Base-by-base conservation (phyloP, 2,888 invertebrate species). In the Elmis aenea region DNA sequence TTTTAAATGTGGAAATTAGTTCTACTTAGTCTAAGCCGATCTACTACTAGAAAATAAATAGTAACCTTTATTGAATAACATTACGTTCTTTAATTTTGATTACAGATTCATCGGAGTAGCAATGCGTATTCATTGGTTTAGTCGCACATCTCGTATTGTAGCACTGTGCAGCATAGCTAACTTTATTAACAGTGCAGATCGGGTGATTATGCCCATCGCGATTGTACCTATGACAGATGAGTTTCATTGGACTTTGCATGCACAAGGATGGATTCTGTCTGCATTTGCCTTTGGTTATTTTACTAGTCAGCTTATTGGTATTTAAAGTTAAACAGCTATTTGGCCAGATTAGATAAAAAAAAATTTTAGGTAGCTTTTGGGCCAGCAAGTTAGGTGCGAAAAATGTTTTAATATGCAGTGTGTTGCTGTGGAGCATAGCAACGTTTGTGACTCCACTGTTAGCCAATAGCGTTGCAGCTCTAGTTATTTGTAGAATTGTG, bases 151-250 rank as follows among this genome's bases (percentile, higher is more conserved):
- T 33, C 69, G 74, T 33, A 75, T 78, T 38, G 75, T 85, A 27
- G 79, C 78, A 30, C 62, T 85, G 47, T 84, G 83, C 61, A 81
- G 82, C 13, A 67, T 77, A 27, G 84, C 84, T 26, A 85, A 85
- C 65, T 83, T 85, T 55, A 83, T 85, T 52, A 84, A 85, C 63
- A 79, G 84, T 29, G 84, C 84, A 2, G 85, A 85, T 64, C 67
- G 84, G 38, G 82, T 84, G 3, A 79, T 85, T 33, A 84, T 85
- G 84, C 84, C 85, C 1, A 82, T 85, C 37, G 82, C 84, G 12
- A 83, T 85, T 38, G 76, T 85, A 18, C 81, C 77, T 2, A 83
- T 85, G 83, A 76, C 81, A 1, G 77, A 80, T 58, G 71, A 81
- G 57, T 83, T 76, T 57, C 74, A 77, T 33, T 85, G 83, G 83